A percentile compares a stretch with the other conserved stretches of the same genome.
These are phyloP conservation scores for Phymorhynchus buccinoides DNA, from an alignment of 1,140 invertebrate genomes.

Conservation along the genomic window DNA sequence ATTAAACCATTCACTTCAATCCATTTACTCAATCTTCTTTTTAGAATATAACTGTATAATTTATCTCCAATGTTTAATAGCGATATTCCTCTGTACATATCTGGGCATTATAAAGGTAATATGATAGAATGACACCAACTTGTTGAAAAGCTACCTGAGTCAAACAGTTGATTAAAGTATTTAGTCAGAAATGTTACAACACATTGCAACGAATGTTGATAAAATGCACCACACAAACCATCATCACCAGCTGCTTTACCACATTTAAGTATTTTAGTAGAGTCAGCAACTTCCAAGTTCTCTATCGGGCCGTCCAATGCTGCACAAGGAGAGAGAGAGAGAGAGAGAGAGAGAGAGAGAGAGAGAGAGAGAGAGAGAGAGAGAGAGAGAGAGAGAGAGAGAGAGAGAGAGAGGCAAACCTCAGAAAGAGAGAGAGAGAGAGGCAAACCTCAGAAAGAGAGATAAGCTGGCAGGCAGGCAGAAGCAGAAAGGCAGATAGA, in stretches of 20 bases:
- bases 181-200: too few species aligned
- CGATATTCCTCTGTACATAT: too few species aligned
- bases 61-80: too few species aligned
- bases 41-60: too few species aligned
- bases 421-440: background rate
- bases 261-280: too few species aligned
- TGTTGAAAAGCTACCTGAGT: background rate
- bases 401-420: constrained; percentile 13
- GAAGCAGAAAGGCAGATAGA: background rate
- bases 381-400: background rate
- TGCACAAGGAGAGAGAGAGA: background rate
- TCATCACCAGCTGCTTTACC: background rate
- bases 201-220: background rate
- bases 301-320: too few species aligned
- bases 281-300: too few species aligned
- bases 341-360: background rate
- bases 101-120: too few species aligned
- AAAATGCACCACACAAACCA: background rate
- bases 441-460: background rate
- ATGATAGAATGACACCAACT: too few species aligned
- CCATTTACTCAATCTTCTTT: too few species aligned
- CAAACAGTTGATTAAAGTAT: background rate
- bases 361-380: background rate
- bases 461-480: background rate
- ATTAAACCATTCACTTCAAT: too few species aligned